Evolutionary conservation across 2,888 invertebrate genomes (phyloP).

Genomic region (Drosophila nr. perissopoda): DNA sequence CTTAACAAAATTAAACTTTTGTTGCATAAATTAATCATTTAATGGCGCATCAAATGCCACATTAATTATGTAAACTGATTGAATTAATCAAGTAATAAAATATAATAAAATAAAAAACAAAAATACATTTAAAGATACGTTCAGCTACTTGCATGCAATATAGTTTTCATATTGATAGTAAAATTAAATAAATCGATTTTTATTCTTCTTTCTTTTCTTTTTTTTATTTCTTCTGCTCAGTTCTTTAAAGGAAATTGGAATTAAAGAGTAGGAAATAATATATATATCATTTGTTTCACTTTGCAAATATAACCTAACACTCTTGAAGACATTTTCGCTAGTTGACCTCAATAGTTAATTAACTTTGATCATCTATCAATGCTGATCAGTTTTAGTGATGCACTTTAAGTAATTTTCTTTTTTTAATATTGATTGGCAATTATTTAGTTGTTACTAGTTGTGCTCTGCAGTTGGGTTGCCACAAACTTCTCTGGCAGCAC

Average conservation of each 20-base stretch:
- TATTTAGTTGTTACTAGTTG: background rate
- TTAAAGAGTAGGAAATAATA: background rate
- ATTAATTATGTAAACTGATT: background rate
- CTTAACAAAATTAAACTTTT: background rate
- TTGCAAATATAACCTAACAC: background rate
- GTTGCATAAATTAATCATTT: background rate
- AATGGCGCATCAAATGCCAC: background rate
- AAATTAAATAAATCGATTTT: background rate
- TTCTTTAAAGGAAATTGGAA: background rate
- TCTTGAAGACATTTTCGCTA: background rate
- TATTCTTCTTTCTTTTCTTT: too few relatives aligned
- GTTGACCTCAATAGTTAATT: background rate
- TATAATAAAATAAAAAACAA: too few relatives aligned
- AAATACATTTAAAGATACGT: background rate
- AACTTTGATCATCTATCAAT: background rate
- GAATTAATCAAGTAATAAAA: background rate
- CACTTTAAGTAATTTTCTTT: background rate
- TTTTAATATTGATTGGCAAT: background rate
- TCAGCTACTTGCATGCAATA: background rate
- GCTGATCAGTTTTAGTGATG: background rate
- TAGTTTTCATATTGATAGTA: background rate
- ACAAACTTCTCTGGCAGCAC: slow-evolving; percentile 34
- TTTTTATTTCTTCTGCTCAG: accelerated
- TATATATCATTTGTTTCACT: background rate
- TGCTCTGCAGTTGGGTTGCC: background rate